Percentiles rank a stretch among this genome's conserved stretches.
Evolutionary conservation across 2,797 vertebrate species (phyloP).

Genomic region (Pygocentrus nattereri): DNA sequence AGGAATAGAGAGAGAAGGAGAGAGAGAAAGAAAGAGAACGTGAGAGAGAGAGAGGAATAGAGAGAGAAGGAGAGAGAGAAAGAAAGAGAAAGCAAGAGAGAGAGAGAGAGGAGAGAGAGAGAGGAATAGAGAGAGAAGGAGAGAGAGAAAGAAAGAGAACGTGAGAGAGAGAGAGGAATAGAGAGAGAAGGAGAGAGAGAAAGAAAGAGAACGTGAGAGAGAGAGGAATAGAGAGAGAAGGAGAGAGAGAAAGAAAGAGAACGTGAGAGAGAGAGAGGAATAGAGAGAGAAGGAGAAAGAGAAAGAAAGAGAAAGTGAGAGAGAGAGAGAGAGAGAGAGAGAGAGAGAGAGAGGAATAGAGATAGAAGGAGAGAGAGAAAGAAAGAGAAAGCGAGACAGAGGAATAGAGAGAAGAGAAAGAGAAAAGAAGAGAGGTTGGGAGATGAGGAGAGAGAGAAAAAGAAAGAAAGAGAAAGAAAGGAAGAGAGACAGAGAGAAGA

Average conservation of each 20-base stretch:
- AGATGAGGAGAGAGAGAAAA: neutral
- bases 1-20: slow-evolving; percentile 31
- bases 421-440: neutral
- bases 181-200: neutral
- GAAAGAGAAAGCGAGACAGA: slow-evolving; percentile 23
- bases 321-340: too few species aligned
- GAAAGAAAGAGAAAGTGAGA: too few species aligned
- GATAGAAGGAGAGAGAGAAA: slow-evolving; percentile 38
- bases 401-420: neutral
- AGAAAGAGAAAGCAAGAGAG: too few species aligned
- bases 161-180: slow-evolving; percentile 19
- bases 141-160: slow-evolving; percentile 36
- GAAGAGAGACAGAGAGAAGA: slow-evolving; percentile 32
- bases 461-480: slow-evolving; percentile 20
- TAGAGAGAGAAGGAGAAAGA: too few species aligned
- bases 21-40: slow-evolving; percentile 1
- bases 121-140: too few species aligned
- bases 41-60: too few species aligned
- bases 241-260: neutral
- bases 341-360: too few species aligned
- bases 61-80: too few species aligned
- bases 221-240: slow-evolving; percentile 29
- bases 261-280: too few species aligned
- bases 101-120: too few species aligned
- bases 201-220: neutral